Evolutionary conservation across 2,113 vertebrate genomes (phyloP).

Genomic region (Anolis carolinensis): DNA sequence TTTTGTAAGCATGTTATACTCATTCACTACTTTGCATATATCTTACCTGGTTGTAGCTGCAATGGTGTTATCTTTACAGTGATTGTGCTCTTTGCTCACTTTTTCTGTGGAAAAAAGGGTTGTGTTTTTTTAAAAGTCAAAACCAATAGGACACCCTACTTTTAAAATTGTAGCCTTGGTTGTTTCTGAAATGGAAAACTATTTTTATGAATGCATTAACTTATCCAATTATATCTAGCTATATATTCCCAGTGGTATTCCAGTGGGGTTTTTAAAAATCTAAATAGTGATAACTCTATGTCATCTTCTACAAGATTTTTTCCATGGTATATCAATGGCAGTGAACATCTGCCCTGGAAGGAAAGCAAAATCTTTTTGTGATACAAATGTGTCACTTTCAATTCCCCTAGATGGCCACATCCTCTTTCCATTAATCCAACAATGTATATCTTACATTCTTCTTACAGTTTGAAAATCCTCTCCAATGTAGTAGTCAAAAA

Average conservation of each 20-base stretch:
- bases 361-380: too few relatives aligned
- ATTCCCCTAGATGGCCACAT: too few relatives aligned
- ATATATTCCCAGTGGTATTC: background rate
- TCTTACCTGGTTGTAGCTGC: conserved; percentile 90
- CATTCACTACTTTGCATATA: background rate
- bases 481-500: too few relatives aligned
- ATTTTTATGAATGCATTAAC: conserved; percentile 16
- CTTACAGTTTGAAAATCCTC: too few relatives aligned
- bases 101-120: conserved; percentile 84
- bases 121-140: background rate
- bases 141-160: background rate
- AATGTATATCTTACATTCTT: too few relatives aligned
- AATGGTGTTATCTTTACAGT: conserved; percentile 88
- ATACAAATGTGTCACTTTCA: too few relatives aligned
- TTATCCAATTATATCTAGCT: background rate
- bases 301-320: conserved; percentile 3
- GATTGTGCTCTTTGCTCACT: conserved; percentile 98
- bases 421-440: too few relatives aligned
- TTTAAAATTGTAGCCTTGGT: conserved; percentile 16
- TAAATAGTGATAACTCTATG: conserved; percentile 40
- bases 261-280: conserved; percentile 8
- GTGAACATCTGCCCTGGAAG: too few relatives aligned
- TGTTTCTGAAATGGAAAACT: conserved; percentile 37
- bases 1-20: background rate
- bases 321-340: too few relatives aligned